These are phyloP conservation scores for Cephalopterus ornatus DNA, from an alignment of 2,113 vertebrate species.

Conservation along the genomic window DNA sequence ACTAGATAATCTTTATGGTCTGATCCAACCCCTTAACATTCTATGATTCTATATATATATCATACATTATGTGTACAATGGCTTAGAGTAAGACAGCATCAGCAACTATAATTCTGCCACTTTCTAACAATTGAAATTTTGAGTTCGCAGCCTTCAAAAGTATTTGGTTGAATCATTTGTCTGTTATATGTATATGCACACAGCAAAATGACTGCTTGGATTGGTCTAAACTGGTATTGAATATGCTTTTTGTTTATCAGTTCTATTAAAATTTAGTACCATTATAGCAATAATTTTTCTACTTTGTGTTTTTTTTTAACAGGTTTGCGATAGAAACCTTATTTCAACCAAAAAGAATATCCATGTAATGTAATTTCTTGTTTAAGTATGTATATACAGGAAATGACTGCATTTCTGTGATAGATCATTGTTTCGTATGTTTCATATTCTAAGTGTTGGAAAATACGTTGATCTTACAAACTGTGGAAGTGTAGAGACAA, in stretches of 20 bases:
- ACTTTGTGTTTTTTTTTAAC: not conserved
- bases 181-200: not conserved
- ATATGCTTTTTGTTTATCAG: not conserved
- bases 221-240: not conserved
- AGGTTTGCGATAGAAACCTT: not conserved
- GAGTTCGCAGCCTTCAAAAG: not conserved
- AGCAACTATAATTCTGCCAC: not conserved
- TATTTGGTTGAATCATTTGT: not conserved
- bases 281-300: not conserved
- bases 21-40: not conserved
- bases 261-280: not conserved
- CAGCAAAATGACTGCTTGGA: not conserved
- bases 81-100: not conserved
- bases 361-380: not conserved
- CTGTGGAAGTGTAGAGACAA: not conserved
- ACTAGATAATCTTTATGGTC: not conserved
- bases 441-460: not conserved
- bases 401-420: not conserved
- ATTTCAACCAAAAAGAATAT: not conserved
- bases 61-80: not conserved
- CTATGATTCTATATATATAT: not conserved
- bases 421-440: not conserved
- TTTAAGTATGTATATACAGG: not conserved
- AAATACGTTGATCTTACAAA: conserved; percentile 1
- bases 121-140: not conserved